Evolutionary conservation across 2,113 vertebrate species (phyloP).

Genomic region (Podarcis muralis): DNA sequence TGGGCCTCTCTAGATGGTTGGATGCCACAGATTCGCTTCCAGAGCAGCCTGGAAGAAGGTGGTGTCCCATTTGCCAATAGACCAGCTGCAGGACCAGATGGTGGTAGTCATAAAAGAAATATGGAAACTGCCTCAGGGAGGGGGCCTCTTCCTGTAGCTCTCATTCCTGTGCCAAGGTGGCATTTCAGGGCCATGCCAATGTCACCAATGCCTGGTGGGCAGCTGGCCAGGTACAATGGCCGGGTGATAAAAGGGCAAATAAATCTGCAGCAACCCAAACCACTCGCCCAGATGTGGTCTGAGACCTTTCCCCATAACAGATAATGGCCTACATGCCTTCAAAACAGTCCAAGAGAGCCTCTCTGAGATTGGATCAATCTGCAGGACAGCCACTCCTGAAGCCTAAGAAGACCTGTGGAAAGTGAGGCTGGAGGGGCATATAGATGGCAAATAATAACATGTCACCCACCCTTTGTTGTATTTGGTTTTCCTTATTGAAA

Average conservation of each 20-base stretch:
- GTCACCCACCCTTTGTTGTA: too few species aligned
- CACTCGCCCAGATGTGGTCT: not conserved
- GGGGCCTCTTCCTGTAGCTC: not conserved
- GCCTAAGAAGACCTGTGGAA: too few species aligned
- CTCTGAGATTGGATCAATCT: not conserved
- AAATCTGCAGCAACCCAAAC: not conserved
- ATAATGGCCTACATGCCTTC: not conserved
- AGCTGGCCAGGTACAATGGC: not conserved
- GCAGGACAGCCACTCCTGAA: not conserved
- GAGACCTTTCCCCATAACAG: not conserved
- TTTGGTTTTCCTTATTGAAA: not conserved
- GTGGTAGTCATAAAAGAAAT: not conserved
- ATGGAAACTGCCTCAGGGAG: not conserved
- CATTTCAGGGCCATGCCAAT: not conserved
- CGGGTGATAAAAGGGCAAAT: not conserved
- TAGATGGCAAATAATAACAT: too few species aligned
- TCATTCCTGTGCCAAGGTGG: not conserved
- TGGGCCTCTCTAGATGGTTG: fast-evolving
- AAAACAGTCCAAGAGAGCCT: not conserved
- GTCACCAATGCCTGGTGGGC: not conserved
- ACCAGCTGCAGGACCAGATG: not conserved
- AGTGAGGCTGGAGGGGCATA: too few species aligned
- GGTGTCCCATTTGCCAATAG: not conserved
- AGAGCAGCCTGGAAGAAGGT: not conserved
- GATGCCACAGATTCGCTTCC: fast-evolving